Evolutionary conservation across 2,113 vertebrate species (phyloP).

Genomic region (Tonatia bakeri): DNA sequence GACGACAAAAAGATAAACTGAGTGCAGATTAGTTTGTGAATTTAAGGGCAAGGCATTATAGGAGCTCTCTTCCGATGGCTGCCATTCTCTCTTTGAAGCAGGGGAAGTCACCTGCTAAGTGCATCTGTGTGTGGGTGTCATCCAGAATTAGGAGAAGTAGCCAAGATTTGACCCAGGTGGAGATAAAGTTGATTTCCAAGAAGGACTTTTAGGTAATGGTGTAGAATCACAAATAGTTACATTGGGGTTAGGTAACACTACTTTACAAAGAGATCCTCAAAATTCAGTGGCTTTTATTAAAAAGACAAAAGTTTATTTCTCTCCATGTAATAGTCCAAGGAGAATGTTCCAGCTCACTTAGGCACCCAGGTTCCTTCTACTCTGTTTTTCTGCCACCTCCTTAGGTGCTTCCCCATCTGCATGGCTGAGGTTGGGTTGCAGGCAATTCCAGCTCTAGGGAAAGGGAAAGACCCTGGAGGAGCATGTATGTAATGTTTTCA

Average conservation of each 20-base stretch:
- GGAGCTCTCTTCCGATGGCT: neutral
- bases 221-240: neutral
- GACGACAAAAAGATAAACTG: neutral
- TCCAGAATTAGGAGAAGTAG: neutral
- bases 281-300: neutral
- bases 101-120: neutral
- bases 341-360: neutral
- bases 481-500: neutral
- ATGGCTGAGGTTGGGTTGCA: neutral
- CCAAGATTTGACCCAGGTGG: neutral
- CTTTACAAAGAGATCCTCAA: slow-evolving; percentile 34
- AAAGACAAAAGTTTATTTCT: slow-evolving; percentile 22
- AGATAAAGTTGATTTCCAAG: neutral
- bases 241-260: neutral
- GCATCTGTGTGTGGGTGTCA: neutral
- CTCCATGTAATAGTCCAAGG: neutral
- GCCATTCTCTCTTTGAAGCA: neutral
- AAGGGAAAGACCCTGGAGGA: neutral
- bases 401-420: neutral
- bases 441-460: neutral
- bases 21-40: neutral
- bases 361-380: neutral
- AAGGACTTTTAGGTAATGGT: neutral
- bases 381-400: neutral
- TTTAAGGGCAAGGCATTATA: neutral